A percentile compares a stretch with the other conserved stretches of the same genome.
Evolutionary conservation across 1,140 invertebrate genomes (phyloP).

Genomic region (Ceratosolen fusciceps): DNA sequence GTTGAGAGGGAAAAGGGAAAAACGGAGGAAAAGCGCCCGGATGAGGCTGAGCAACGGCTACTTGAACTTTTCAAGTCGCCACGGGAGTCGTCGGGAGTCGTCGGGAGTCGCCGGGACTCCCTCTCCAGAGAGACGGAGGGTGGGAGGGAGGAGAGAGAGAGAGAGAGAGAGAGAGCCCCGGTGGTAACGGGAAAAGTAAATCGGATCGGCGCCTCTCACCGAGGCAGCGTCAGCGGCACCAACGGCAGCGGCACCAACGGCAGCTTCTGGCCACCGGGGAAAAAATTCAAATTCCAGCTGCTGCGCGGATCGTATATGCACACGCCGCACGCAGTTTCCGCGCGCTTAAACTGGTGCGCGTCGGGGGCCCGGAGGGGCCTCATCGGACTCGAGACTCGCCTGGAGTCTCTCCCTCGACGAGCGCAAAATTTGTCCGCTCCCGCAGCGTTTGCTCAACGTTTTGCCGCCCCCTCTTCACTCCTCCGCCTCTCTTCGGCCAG

Average conservation of each 20-base stretch:
- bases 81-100: no score
- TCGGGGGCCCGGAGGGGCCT: background rate
- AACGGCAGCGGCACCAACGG: slow-evolving; percentile 8
- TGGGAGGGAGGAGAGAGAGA: background rate
- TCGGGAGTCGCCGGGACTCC: background rate
- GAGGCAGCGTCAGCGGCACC: slow-evolving; percentile 47
- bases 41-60: background rate
- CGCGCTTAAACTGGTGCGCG: background rate
- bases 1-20: background rate
- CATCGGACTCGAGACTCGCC: no score
- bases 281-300: slow-evolving; percentile 64
- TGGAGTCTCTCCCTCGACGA: no score
- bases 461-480: no score
- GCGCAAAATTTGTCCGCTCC: no score
- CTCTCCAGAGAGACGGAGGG: background rate
- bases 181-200: slow-evolving; percentile 69
- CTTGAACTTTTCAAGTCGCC: background rate
- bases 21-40: no score
- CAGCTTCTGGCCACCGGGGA: slow-evolving; percentile 35
- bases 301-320: slow-evolving; percentile 33
- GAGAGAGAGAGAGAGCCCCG: background rate
- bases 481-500: no score
- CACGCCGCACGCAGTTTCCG: background rate
- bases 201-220: slow-evolving; percentile 67
- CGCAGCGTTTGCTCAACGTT: no score